Conservation (phyloP, 2,888 invertebrate species). For the Hirtodrosophila cameraria region DNA sequence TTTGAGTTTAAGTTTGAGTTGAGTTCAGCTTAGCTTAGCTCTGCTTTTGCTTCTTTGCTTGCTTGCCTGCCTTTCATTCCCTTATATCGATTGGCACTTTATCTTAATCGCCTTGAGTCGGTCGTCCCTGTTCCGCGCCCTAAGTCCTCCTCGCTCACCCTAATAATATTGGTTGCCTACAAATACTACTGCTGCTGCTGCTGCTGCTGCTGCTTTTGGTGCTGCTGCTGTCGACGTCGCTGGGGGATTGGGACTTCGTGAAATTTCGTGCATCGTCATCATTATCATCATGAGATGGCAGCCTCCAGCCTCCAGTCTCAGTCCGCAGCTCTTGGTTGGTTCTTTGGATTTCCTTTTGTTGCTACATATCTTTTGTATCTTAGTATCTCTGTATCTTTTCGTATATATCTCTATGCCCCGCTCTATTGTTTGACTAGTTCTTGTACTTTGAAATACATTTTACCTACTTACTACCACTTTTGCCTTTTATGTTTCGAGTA, state of each 20-base stretch:
- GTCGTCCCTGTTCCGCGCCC: slow-evolving; percentile 50
- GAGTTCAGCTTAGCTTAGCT: slow-evolving; percentile 27
- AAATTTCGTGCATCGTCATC: slow-evolving; percentile 74
- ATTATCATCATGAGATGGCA: slow-evolving; percentile 52
- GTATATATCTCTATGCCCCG: slow-evolving; percentile 11
- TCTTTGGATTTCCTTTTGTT: slow-evolving; percentile 52
- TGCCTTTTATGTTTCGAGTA: slow-evolving; percentile 22
- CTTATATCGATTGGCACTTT: slow-evolving; percentile 79
- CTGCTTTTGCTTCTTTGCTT: slow-evolving; percentile 13
- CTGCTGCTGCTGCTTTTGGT: slow-evolving; percentile 18
- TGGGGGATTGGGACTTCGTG: slow-evolving; percentile 56
- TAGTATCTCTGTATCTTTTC: slow-evolving; percentile 50
- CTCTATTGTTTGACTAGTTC: slow-evolving; percentile 41
- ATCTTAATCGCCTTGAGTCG: slow-evolving; percentile 77
- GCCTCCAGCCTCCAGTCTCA: slow-evolving; percentile 21
- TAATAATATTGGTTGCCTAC: slow-evolving; percentile 62
- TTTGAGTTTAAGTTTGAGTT: slow-evolving; percentile 10
- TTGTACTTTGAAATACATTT: slow-evolving; percentile 9
- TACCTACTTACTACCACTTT: slow-evolving; percentile 24
- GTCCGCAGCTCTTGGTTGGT: slow-evolving; percentile 4
- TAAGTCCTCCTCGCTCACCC: slow-evolving; percentile 57
- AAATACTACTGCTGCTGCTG: slow-evolving; percentile 3
- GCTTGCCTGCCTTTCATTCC: slow-evolving; percentile 66
- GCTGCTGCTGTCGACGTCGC: slow-evolving; percentile 22
- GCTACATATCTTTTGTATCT: slow-evolving; percentile 63